These are phyloP conservation scores for Pinna nobilis DNA, from an alignment of 1,140 invertebrate genomes.

Conservation along the genomic window DNA sequence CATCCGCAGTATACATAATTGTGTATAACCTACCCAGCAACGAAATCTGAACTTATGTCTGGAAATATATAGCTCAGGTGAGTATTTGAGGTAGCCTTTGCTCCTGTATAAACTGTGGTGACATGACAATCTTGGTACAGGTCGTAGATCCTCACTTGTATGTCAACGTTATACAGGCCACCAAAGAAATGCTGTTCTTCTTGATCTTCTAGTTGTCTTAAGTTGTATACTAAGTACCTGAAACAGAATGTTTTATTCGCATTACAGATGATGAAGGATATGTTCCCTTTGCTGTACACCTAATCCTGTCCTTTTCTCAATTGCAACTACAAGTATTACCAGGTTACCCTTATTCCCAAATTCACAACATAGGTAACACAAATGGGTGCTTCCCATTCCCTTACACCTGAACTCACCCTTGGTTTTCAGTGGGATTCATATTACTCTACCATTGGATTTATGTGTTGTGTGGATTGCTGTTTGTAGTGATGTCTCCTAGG, in stretches of 20 bases:
- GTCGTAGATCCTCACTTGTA: conserved; percentile 14
- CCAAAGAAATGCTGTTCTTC: not conserved
- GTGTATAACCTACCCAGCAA: conserved; percentile 14
- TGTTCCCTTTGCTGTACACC: too few relatives aligned
- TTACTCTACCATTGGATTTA: not conserved
- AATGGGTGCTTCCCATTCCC: not conserved
- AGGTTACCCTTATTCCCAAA: not conserved
- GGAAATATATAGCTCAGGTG: conserved; percentile 30
- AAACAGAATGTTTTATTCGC: not conserved
- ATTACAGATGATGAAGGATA: too few relatives aligned
- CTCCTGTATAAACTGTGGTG: conserved; percentile 6
- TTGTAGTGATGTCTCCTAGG: too few relatives aligned
- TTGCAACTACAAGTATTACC: not conserved
- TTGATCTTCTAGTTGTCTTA: not conserved
- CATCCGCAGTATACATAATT: not conserved
- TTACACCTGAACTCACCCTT: not conserved
- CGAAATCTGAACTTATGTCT: conserved; percentile 7
- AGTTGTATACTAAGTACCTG: conserved; percentile 6
- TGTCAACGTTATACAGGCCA: not conserved
- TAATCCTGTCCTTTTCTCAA: not conserved
- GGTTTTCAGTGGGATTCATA: not conserved
- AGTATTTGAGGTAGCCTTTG: not conserved
- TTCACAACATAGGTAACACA: not conserved
- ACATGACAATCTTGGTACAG: not conserved
- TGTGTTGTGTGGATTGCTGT: too few relatives aligned